A percentile compares a stretch with the other conserved stretches of the same genome.
Evolutionary conservation across 2,888 invertebrate genomes (phyloP).

Genomic region (Metopia argyrocephala): DNA sequence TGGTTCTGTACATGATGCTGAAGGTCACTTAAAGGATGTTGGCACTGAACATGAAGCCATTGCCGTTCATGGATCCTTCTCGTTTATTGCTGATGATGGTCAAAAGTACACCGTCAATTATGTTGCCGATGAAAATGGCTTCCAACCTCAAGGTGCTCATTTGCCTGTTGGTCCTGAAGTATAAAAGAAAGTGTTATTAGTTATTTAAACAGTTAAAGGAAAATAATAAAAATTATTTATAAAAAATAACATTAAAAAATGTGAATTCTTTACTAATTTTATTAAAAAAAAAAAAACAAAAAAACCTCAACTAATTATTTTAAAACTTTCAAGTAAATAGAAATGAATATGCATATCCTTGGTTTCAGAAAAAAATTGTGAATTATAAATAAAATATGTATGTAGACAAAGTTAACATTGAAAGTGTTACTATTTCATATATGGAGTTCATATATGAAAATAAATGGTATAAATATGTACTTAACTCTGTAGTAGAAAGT

Average conservation of each 20-base stretch:
- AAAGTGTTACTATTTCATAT: too few relatives aligned
- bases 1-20: conserved; percentile 79
- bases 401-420: too few relatives aligned
- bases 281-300: background rate
- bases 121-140: conserved; percentile 77
- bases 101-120: conserved; percentile 80
- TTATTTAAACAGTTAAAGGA: too few relatives aligned
- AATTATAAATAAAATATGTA: too few relatives aligned
- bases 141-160: conserved; percentile 77
- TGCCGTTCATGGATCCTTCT: conserved; percentile 78
- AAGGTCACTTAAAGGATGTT: conserved; percentile 79
- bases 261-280: background rate
- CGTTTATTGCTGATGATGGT: conserved; percentile 80
- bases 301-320: too few relatives aligned
- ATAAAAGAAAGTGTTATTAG: background rate
- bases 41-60: conserved; percentile 79
- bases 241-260: background rate
- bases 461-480: too few relatives aligned
- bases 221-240: background rate
- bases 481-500: too few relatives aligned
- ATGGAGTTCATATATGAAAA: too few relatives aligned
- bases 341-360: too few relatives aligned
- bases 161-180: conserved; percentile 69
- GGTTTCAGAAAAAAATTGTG: too few relatives aligned
- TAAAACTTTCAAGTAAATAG: too few relatives aligned